Evolutionary conservation across 2,113 vertebrate genomes (phyloP), one percentile per base, ranked within the genome.

Genomic region (Herpailurus yagouaroundi): DNA sequence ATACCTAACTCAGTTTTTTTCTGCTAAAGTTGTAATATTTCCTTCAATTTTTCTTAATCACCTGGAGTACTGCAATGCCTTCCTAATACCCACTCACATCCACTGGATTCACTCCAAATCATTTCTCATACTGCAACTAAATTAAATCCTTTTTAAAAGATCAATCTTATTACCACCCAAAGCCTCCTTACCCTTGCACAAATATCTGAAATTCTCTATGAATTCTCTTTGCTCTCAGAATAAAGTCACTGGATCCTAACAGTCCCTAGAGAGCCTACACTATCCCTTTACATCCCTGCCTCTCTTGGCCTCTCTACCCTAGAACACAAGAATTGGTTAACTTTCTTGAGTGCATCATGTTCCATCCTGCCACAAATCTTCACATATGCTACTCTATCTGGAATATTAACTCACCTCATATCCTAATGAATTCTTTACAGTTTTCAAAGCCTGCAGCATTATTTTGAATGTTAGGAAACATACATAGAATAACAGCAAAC

Each of bases 31-130:
- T 93, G 48, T 94, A 55, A 10, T 48, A 79, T 84, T 93, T 93
- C 77, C 94, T 83, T 41, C 55, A 79, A 91, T 73, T 89, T 97
- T 96, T 38, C 69, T 92, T 92, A 74, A 79, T 74, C 23, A 73
- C 9, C 15, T 74, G 9, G 25, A 74, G 16, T 74, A 48, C 1
- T 50, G 25, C 10, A 64, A 3, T 71, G 2, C 7, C 29, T 97
- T 97, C n/a, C 38, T 84, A 82, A 52, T 86, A 7, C 21, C 57
- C 29, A 55, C 5, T 11, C 18, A 79, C 7, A 82, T 11, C 3
- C 31, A 36, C 25, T 73, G 4, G 27, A 8, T 76, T 57, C 5
- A 18, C 23, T 45, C 15, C 48, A 90, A 57, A 60, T 80, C 4
- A 29, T 85, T 94, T 68, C 15, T 91, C 31, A 82, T 1, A 82